phyloP scores from a whole-genome alignment of 1,140 invertebrate genomes.

The Luehdorfia chinensis region DNA sequence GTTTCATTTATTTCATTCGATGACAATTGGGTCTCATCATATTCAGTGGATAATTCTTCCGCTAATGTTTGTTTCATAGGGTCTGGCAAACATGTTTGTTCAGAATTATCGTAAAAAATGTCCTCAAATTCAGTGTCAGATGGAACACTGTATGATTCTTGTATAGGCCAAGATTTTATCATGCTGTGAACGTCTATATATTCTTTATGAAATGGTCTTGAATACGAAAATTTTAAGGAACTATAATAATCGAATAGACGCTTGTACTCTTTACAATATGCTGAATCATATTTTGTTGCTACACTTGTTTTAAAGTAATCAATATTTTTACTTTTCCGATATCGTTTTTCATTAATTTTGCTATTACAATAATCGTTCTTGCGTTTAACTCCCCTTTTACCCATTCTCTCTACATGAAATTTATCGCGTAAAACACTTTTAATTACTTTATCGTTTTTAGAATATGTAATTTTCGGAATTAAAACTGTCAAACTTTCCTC shows the following conservation, averaged over 20 bases:
- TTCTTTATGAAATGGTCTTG: slow-evolving; percentile 52
- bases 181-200: slow-evolving; percentile 39
- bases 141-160: slow-evolving; percentile 16
- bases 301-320: slow-evolving; percentile 48
- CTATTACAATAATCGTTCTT: slow-evolving; percentile 35
- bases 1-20: slow-evolving; percentile 39
- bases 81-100: slow-evolving; percentile 24
- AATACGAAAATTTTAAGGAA: slow-evolving; percentile 62
- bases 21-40: slow-evolving; percentile 27
- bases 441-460: slow-evolving; percentile 20
- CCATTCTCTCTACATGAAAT: slow-evolving; percentile 13
- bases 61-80: slow-evolving; percentile 42
- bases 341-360: slow-evolving; percentile 41
- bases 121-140: slow-evolving; percentile 25
- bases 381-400: slow-evolving; percentile 39
- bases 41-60: slow-evolving; percentile 46
- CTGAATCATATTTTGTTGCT: slow-evolving; percentile 29
- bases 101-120: slow-evolving; percentile 24
- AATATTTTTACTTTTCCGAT: slow-evolving; percentile 66
- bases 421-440: too few species aligned
- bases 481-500: slow-evolving; percentile 34
- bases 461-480: slow-evolving; percentile 46
- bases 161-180: slow-evolving; percentile 50
- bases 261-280: slow-evolving; percentile 51
- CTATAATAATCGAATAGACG: slow-evolving; percentile 47